Base-by-base conservation (phyloP, 2,113 vertebrate genomes). In the Pelvicachromis taeniatus region DNA sequence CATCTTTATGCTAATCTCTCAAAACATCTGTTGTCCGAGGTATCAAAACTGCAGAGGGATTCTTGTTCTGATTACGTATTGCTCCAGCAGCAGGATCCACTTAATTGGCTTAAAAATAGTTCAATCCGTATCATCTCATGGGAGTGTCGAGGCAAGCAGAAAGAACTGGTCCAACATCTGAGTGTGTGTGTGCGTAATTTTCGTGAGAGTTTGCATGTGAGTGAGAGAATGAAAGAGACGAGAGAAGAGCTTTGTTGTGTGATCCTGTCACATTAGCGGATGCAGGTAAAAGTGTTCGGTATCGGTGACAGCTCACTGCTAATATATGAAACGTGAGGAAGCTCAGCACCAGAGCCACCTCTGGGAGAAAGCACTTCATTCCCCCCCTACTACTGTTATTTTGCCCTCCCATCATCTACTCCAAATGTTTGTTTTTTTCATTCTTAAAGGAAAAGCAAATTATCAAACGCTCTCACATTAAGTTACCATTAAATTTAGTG, bases 61-160 rank as follows among this genome's bases (percentile, higher is more conserved):
- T 52, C 80, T 83, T 87, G 31, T 8, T 82, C 77, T 78, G 68
- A 81, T 65, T 77, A 29, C 3, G 23, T 79, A 70, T 84, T 85
- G 29, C 75, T 92, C 87, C 85, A 82, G 54, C 82, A 80, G 87
- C 82, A 87, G 63, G 35, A 92, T 90, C 65, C 88, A 83, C 58
- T 80, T 91, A 92, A 92, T 88, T 91, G 91, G 87, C 70, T 90
- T 33, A 87, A 84, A 93, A 94, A 92, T 82, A 92, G 78, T 85
- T 80, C 63, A 82, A 33, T 85, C 53, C 68, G 80, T 21, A 19
- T 83, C 38, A 9, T 88, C 89, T 81, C 86, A 85, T 29, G 80
- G 84, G 89, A 92, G 53, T 50, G 75, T 78, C 2, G 23, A 85
- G 58, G 78, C 80, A 83, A 78, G 80, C 87, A 91, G 65, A 54